phyloP scores from a whole-genome alignment of 2,888 invertebrate species.

The Megalurothrips usitatus region DNA sequence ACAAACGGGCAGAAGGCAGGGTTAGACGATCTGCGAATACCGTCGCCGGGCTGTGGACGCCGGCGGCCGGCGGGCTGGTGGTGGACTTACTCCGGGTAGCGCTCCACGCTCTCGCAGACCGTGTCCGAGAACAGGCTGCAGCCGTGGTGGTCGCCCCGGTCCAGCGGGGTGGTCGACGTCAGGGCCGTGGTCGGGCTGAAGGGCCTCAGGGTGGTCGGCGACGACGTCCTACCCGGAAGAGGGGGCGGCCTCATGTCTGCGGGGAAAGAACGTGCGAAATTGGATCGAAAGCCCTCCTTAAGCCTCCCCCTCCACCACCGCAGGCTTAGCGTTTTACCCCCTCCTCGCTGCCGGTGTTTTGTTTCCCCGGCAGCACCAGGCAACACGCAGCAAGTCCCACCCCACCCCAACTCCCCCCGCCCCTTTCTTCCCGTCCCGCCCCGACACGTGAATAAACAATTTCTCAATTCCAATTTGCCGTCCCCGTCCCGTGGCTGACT shows the following conservation, averaged over 20 bases:
- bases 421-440: no score
- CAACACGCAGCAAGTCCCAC: background rate
- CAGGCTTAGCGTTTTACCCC: no score
- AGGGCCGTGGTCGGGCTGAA: background rate
- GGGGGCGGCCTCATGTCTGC: slow-evolving; percentile 41
- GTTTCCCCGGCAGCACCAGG: no score
- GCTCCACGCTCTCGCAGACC: slow-evolving; percentile 65
- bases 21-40: background rate
- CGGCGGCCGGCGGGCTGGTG: background rate
- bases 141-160: slow-evolving; percentile 30
- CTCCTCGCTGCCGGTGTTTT: no score
- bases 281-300: background rate
- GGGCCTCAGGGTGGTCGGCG: slow-evolving; percentile 48
- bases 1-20: background rate
- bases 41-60: no score
- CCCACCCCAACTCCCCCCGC: background rate
- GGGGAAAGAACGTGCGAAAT: background rate
- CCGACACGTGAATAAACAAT: no score
- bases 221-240: slow-evolving; percentile 53
- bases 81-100: slow-evolving; percentile 75
- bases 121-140: slow-evolving; percentile 57
- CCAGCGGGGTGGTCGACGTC: background rate
- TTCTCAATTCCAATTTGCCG: no score
- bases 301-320: background rate
- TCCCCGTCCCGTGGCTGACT: slow-evolving; percentile 39